These are phyloP conservation scores for Myotis brandtii DNA, from an alignment of 2,113 vertebrate genomes.

Conservation along the genomic window DNA sequence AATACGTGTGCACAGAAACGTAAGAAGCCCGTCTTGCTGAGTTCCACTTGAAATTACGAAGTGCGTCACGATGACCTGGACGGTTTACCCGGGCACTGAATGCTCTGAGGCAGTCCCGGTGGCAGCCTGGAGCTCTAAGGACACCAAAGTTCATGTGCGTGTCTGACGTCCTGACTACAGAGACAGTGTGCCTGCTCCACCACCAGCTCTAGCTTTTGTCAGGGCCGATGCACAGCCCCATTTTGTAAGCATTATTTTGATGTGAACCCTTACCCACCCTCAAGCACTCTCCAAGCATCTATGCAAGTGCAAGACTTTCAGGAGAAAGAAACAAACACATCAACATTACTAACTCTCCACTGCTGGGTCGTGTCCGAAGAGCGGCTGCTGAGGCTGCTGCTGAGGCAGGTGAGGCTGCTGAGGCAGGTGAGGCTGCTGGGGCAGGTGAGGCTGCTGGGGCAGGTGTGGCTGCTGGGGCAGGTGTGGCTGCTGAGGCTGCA, in stretches of 20 bases:
- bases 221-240: not conserved
- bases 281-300: not conserved
- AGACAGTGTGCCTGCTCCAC: not conserved
- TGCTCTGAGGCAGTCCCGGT: not conserved
- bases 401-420: no score
- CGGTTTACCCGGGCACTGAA: not conserved
- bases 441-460: conserved; percentile 84
- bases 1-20: fast-evolving
- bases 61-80: fast-evolving
- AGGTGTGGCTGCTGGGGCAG: conserved; percentile 63
- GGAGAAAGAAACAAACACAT: not conserved
- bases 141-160: not conserved
- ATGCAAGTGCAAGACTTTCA: not conserved
- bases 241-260: fast-evolving
- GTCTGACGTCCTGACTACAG: not conserved
- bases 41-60: fast-evolving
- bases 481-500: conserved; percentile 85
- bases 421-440: conserved; percentile 67
- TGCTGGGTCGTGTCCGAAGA: conserved; percentile 95
- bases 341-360: conserved; percentile 92
- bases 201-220: fast-evolving
- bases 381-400: conserved; percentile 85
- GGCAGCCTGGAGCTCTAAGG: not conserved
- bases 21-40: not conserved
- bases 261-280: not conserved